These are phyloP conservation scores for Eupithecia subfuscata DNA, from an alignment of 2,888 invertebrate species.

Conservation along the genomic window DNA sequence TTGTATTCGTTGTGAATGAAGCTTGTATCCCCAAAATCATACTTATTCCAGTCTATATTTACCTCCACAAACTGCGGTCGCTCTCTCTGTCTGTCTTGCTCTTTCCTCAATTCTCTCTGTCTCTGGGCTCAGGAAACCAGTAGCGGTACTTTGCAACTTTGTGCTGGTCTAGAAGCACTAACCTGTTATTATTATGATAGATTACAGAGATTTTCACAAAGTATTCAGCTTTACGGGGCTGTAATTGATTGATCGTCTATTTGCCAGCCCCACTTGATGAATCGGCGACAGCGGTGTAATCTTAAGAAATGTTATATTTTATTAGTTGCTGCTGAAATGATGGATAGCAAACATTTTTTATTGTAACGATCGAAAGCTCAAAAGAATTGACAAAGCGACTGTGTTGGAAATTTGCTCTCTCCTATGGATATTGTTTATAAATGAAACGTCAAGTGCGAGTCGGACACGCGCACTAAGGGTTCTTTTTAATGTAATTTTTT, in stretches of 20 bases:
- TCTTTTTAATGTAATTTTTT: no score
- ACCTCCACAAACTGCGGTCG: background rate
- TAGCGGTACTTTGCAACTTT: background rate
- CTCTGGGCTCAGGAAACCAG: background rate
- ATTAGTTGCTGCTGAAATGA: constrained; percentile 31
- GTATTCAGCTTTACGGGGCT: constrained; percentile 36
- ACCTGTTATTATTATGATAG: constrained; percentile 34
- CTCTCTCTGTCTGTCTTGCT: background rate
- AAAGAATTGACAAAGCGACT: background rate
- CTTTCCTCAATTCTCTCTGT: background rate
- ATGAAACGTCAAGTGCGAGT: no score
- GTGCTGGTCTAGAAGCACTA: constrained; percentile 11
- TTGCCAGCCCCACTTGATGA: constrained; percentile 41
- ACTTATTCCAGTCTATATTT: background rate
- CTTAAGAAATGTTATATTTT: constrained; percentile 38
- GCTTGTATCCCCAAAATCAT: background rate
- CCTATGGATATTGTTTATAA: background rate
- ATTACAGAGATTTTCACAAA: constrained; percentile 39
- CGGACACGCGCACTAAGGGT: no score
- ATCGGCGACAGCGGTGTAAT: constrained; percentile 41
- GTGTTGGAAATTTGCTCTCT: background rate
- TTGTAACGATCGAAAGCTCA: background rate
- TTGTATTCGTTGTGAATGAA: background rate
- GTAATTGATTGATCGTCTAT: constrained; percentile 45
- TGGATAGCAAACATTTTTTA: constrained; percentile 25